These are phyloP conservation scores for Meriones psammophilus DNA, from an alignment of 2,797 vertebrate species.

Conservation along the genomic window DNA sequence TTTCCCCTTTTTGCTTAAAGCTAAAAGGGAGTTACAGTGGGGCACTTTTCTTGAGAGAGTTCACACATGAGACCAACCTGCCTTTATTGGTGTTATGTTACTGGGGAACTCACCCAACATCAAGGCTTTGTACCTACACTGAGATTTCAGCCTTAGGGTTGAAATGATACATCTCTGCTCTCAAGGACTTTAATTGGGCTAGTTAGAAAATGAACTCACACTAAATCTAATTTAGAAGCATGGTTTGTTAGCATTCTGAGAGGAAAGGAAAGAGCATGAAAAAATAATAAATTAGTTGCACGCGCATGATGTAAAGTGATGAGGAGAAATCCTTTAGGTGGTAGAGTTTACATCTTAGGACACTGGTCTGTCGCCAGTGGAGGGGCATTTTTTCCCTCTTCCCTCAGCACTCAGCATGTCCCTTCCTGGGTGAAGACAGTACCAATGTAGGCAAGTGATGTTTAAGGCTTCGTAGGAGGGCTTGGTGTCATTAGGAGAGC, in stretches of 20 bases:
- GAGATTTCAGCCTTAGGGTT: slow-evolving; percentile 46
- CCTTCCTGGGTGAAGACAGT: background rate
- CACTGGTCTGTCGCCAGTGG: background rate
- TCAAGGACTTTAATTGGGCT: slow-evolving; percentile 49
- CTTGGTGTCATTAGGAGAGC: background rate
- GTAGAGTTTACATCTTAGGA: background rate
- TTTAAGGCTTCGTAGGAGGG: background rate
- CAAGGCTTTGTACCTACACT: background rate
- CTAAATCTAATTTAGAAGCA: slow-evolving; percentile 60
- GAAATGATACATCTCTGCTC: background rate
- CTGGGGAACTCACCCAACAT: background rate
- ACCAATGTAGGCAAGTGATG: background rate
- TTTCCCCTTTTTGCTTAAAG: slow-evolving; percentile 59
- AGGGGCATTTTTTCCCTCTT: background rate
- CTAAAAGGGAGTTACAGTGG: slow-evolving; percentile 77
- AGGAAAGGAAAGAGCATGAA: slow-evolving; percentile 22
- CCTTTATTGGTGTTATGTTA: slow-evolving; percentile 35
- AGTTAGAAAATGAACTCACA: slow-evolving; percentile 49
- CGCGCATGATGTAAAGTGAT: background rate
- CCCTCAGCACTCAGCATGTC: background rate
- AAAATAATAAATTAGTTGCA: background rate
- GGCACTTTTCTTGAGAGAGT: slow-evolving; percentile 25
- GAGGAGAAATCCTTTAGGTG: background rate
- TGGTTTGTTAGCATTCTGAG: slow-evolving; percentile 15
- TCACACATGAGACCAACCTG: slow-evolving; percentile 44